A percentile compares a stretch with the other conserved stretches of the same genome.
Evolutionary conservation across 2,113 vertebrate species (phyloP).

Genomic region (Laticauda colubrina): DNA sequence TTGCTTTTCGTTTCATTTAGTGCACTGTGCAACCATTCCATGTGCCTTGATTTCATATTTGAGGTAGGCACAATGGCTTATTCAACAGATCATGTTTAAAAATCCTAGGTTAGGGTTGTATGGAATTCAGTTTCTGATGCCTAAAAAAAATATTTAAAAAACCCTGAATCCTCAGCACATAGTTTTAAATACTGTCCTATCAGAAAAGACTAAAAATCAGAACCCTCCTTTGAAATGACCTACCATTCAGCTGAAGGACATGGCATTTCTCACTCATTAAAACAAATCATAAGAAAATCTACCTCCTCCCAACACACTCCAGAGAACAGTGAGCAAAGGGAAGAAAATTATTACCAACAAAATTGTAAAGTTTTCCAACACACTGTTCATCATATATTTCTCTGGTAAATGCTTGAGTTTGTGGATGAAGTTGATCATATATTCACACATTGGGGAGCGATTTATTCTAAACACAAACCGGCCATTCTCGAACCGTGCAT

Average conservation of each 20-base stretch:
- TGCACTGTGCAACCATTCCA: not conserved
- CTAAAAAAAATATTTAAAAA: not conserved
- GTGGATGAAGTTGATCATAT: slow-evolving; percentile 99
- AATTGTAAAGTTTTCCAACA: slow-evolving; percentile 99
- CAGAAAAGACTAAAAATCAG: not conserved
- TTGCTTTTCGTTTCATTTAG: not conserved
- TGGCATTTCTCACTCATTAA: not conserved
- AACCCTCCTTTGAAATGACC: not conserved
- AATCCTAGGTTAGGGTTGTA: not conserved
- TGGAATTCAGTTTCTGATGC: not conserved
- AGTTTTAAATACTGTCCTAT: not conserved
- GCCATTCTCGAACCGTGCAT: slow-evolving; percentile 96
- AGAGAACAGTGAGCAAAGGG: not conserved
- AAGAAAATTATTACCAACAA: slow-evolving; percentile 83
- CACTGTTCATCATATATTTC: slow-evolving; percentile 99
- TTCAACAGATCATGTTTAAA: not conserved
- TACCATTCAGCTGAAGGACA: not conserved
- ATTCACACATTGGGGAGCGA: slow-evolving; percentile 99
- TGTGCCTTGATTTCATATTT: not conserved
- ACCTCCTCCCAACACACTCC: not conserved
- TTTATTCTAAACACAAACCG: slow-evolving; percentile 98
- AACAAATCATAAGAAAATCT: slow-evolving; percentile 15
- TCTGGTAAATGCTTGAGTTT: slow-evolving; percentile 98
- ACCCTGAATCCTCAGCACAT: not conserved
- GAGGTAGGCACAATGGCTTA: not conserved